A percentile compares a stretch with the other conserved stretches of the same genome.
Conservation (phyloP, 2,797 vertebrate genomes). For the Anisognathus igniventris region DNA sequence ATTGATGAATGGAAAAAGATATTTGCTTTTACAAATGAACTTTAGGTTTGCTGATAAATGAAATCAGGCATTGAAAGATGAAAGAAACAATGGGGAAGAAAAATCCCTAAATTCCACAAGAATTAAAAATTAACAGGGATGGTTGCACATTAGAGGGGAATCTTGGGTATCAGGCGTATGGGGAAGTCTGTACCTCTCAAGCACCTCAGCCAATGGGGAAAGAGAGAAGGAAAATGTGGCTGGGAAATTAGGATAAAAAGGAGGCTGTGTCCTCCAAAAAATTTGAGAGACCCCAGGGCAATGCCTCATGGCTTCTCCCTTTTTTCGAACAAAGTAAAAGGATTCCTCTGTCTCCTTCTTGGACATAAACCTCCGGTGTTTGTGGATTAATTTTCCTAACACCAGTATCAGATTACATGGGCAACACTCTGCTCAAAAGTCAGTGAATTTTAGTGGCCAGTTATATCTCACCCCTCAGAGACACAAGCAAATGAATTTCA, state of each 20-base stretch:
- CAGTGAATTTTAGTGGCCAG: neutral
- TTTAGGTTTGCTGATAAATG: neutral
- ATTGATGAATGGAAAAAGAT: neutral
- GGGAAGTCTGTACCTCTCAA: too few relatives aligned
- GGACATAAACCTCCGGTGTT: neutral
- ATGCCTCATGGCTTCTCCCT: neutral
- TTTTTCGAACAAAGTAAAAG: neutral
- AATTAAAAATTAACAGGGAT: neutral
- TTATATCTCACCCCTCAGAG: neutral
- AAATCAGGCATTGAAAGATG: neutral
- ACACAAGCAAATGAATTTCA: neutral
- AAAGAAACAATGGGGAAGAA: neutral
- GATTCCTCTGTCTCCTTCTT: neutral
- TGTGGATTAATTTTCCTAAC: neutral
- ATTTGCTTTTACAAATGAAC: neutral
- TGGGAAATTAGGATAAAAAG: too few relatives aligned
- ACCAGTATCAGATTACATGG: neutral
- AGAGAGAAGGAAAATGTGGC: too few relatives aligned
- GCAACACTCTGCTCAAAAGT: neutral
- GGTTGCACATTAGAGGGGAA: too few relatives aligned
- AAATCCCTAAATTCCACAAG: neutral
- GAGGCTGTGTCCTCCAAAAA: too few relatives aligned
- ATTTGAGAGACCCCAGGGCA: too few relatives aligned
- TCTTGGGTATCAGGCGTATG: too few relatives aligned
- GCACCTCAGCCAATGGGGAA: too few relatives aligned